Evolutionary conservation across 2,888 invertebrate species (phyloP), one percentile per base, ranked within the genome.

Genomic region (Cremastinae sp.): DNA sequence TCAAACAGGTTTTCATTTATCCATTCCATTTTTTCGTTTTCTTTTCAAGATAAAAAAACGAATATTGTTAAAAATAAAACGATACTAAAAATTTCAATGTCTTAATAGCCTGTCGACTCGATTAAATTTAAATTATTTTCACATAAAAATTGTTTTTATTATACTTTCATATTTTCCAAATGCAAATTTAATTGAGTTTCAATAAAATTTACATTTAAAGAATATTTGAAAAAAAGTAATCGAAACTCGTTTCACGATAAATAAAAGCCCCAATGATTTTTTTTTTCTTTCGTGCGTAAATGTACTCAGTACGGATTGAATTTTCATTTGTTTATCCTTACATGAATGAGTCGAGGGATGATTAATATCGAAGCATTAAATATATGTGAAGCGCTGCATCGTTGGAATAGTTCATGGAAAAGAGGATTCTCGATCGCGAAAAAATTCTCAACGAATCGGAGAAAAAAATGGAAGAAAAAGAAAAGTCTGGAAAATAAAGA

Each of bases 401-500:
- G 10, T 66, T 28, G 3, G 28, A 49, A 14, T 58, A 38, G 0
- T 58, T 43, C 10, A 59, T 61, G 22, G 14, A 62, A 43, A 61
- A 43, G 45, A 2, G 36, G 54, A 61, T 41, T 53, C 36, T 14
- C 20, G 45, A 61, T n/a, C 51, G 38, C 20, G 47, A 68, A 45
- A 47, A 59, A 28, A 7, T 2, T 47, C n/a, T 12, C 1, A 14
- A 28, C 12, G 14, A 38, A 20, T 28, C 45, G 66, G 58, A 56
- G 68, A 28, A 5, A 36, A 14, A 49, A 34, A 38, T 58, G 58
- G 56, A 58, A 58, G 10, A 16, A 41, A n/a, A 14, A 41, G n/a
- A 14, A n/a, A 45, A 54, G 4, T n/a, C n/a, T n/a, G n/a, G n/a
- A n/a, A n/a, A 41, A 43, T 38, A 14, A 28, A 18, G 45, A 16